Base-by-base conservation (phyloP, 2,888 invertebrate species). In the Bruchidius siliquastri region DNA sequence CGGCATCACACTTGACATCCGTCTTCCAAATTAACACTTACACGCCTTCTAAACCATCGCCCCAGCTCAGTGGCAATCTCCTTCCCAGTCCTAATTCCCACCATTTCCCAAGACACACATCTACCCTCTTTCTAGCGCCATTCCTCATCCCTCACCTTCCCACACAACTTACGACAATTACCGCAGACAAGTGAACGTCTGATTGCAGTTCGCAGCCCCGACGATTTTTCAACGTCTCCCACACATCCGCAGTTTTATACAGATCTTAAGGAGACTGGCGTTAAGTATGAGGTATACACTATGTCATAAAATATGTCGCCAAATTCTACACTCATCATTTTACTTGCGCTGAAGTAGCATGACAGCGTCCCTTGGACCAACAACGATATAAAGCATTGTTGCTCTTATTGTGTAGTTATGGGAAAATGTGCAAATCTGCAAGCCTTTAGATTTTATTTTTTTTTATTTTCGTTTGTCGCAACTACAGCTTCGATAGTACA, bases 131-230 rank as follows among this genome's bases (percentile, higher is more conserved):
- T 49, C 49, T 18, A 1, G 1, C 18, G 49, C 18, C 71, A 22
- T 21, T 30, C 30, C 30, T 49, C 30, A 32, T 21, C 68, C 22
- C 66, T 49, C 67, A 72, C 74, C 72, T 74, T 77, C 71, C 67
- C 74, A 72, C 72, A 73, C 71, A 75, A 78, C 75, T 72, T 74
- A 21, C 74, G 32, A 73, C 77, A 76, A 77, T 77, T 76, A 77
- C 76, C 72, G 74, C 72, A 74, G 76, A 74, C 77, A 75, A 74
- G 76, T 73, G 74, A 76, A 76, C 67, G 76, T 71, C 74, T 73
- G 76, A 76, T 75, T 74, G 76, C 72, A 72, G 72, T 67, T 68
- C 74, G 71, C 72, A 72, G 71, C 72, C 71, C 49, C 18, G 3
- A 13, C 49, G 18, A 49, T 49, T 49, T 49, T 49, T 49, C 49